A percentile compares a stretch with the other conserved stretches of the same genome.
These are phyloP conservation scores for Prietella phreatophila DNA, from an alignment of 2,113 vertebrate species.

Conservation along the genomic window DNA sequence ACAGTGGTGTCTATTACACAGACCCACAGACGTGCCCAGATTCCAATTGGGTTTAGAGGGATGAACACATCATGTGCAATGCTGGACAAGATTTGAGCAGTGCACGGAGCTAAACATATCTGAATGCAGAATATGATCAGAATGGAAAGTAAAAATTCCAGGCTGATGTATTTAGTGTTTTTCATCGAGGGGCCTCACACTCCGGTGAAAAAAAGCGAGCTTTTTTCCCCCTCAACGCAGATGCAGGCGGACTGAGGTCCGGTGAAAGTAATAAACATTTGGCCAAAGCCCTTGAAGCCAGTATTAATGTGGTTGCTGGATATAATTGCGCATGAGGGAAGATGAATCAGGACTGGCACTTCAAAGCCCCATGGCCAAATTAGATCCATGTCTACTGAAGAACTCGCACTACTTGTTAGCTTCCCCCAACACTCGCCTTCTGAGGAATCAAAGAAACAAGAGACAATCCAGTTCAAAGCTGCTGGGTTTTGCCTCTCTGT, in stretches of 20 bases:
- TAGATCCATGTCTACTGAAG: conserved; percentile 48
- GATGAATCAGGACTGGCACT: conserved; percentile 50
- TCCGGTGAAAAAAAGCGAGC: conserved; percentile 38
- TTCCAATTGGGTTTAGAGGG: background rate
- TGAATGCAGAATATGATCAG: conserved; percentile 44
- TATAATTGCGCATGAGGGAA: conserved; percentile 54
- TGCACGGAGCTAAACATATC: conserved; percentile 59
- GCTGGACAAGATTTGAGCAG: conserved; percentile 53
- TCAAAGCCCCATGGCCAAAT: conserved; percentile 48
- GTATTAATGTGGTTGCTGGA: conserved; percentile 47
- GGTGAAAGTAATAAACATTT: conserved; percentile 45
- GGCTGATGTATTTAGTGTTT: conserved; percentile 29
- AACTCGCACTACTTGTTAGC: conserved; percentile 41
- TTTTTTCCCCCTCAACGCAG: conserved; percentile 3
- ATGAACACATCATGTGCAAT: conserved; percentile 20
- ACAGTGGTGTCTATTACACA: background rate
- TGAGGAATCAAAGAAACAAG: conserved; percentile 52
- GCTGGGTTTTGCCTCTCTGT: conserved; percentile 18
- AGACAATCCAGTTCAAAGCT: conserved; percentile 48
- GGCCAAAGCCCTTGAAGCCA: conserved; percentile 39
- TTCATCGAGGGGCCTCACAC: conserved; percentile 25
- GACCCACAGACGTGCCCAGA: background rate
- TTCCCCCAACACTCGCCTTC: conserved; percentile 3
- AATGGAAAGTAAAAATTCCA: conserved; percentile 24
- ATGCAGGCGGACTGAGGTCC: conserved; percentile 42